Percentiles rank a stretch among this genome's conserved stretches.
These are phyloP conservation scores for Ips nitidus DNA, from an alignment of 1,140 invertebrate species.

Conservation along the genomic window DNA sequence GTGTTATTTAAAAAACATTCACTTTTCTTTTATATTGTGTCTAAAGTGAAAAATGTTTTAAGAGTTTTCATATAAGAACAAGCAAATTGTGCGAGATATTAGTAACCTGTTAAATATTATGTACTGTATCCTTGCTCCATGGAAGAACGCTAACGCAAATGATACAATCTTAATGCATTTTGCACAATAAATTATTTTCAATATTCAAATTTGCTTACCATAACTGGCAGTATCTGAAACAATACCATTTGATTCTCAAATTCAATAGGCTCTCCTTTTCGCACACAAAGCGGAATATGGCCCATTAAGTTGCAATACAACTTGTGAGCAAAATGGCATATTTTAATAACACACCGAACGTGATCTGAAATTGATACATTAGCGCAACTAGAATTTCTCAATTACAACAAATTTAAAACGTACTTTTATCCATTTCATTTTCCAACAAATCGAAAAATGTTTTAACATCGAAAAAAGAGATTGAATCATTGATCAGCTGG, in stretches of 20 bases:
- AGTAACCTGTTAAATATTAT: background rate
- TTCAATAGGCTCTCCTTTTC: conserved; percentile 48
- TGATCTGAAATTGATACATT: conserved; percentile 23
- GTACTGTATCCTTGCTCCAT: background rate
- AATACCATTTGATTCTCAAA: conserved; percentile 61
- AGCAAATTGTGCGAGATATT: background rate
- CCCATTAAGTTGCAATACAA: conserved; percentile 53
- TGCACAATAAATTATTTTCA: no score
- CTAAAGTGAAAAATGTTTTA: background rate
- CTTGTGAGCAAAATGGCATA: conserved; percentile 29
- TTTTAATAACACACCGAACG: conserved; percentile 34
- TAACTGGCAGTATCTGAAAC: conserved; percentile 62
- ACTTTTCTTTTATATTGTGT: no score
- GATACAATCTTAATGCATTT: no score
- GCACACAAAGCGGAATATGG: conserved; percentile 19
- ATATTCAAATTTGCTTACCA: conserved; percentile 41
- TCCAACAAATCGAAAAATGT: conserved; percentile 14
- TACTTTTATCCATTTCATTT: conserved; percentile 21
- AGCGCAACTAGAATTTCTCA: background rate
- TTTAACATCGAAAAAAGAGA: conserved; percentile 10
- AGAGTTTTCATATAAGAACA: background rate
- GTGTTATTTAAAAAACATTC: no score
- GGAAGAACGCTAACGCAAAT: no score
- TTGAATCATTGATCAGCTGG: conserved; percentile 13
- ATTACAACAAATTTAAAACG: background rate